A percentile compares a stretch with the other conserved stretches of the same genome.
phyloP scores from a whole-genome alignment of 2,113 vertebrate species.

The Oryctolagus cuniculus region mOryCun1.1 NC_091436.1:115593501-115594000 shows the following conservation, averaged over 20 bases:
- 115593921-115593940: neutral
- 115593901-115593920: neutral
- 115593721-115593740: constrained; percentile 46
- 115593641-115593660: constrained; percentile 60
- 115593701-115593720: constrained; percentile 36
- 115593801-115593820: neutral
- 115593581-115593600: constrained; percentile 46
- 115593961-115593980: no score
- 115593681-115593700: constrained; percentile 62
- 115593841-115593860: no score
- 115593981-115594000: no score
- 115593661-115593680: constrained; percentile 40
- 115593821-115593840: neutral
- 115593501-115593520: neutral
- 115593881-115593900: neutral
- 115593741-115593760: neutral
- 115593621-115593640: constrained; percentile 63
- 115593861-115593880: neutral
- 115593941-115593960: neutral
- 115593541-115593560: neutral
- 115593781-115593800: neutral
- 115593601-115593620: constrained; percentile 67
- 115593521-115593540: neutral
- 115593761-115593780: neutral
- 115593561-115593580: neutral